These are phyloP conservation scores for Glaucomys volans DNA, from an alignment of 2,113 vertebrate species.

Conservation along the genomic window DNA sequence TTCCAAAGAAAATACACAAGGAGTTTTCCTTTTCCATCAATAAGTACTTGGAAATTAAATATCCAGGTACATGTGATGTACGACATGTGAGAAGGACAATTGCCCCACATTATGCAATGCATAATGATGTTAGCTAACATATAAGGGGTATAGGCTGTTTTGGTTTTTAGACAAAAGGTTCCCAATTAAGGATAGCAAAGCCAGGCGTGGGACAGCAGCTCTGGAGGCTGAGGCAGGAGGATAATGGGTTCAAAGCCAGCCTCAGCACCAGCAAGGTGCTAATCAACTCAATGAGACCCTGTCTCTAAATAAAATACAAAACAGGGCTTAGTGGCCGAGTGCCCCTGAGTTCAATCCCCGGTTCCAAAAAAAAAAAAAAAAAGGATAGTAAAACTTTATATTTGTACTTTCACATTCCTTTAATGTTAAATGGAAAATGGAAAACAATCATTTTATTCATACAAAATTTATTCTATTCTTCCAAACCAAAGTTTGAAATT, in stretches of 20 bases:
- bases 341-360: too few species aligned
- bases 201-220: too few species aligned
- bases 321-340: too few species aligned
- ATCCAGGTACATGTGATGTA: background rate
- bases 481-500: background rate
- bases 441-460: background rate
- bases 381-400: background rate
- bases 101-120: too few species aligned
- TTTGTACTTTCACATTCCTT: background rate
- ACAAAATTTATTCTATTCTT: slow-evolving; percentile 7
- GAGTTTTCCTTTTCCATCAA: background rate
- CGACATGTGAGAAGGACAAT: background rate
- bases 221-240: too few species aligned
- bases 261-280: too few species aligned
- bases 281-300: too few species aligned
- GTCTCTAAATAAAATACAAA: too few species aligned
- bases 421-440: slow-evolving; percentile 6
- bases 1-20: background rate
- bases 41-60: slow-evolving; percentile 16
- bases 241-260: too few species aligned
- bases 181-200: background rate
- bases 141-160: background rate
- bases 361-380: too few species aligned
- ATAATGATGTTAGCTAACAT: background rate
- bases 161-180: slow-evolving; percentile 14